Base-by-base conservation (phyloP, 2,113 vertebrate genomes). In the Rhipidura dahli region DNA sequence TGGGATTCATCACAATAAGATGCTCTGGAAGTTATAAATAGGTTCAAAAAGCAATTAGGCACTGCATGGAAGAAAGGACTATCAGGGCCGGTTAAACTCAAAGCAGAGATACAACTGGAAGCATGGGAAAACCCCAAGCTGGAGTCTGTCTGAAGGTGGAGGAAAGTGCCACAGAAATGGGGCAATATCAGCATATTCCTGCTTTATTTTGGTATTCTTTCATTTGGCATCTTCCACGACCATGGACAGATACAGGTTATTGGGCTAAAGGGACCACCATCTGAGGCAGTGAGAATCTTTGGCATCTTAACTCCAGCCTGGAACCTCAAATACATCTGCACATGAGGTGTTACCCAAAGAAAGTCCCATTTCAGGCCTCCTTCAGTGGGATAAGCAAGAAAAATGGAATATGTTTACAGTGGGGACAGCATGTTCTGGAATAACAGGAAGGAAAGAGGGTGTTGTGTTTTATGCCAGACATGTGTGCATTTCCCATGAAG, bases 21-120 rank as follows among this genome's bases (percentile, higher is more conserved):
- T 85, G 60, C 49, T 82, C 63, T 94, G 63, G 53, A 94, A 95
- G 70, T 80, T 92, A 90, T 83, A 92, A 93, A 86, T 93, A 92
- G 53, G 12, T 54, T 93, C 53, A 85, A 80, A 78, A 90, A 86
- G 66, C 70, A 92, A 86, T 88, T 94, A 92, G 45, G 21, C 59
- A 10, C 88, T 76, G 37, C 47, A 6, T 93, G 63, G 84, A 83
- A 88, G 73, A 65, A 85, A 87, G 63, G 26, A 53, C 70, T 72
- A 88, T 72, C 85, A 72, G n/a, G n/a, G 11, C 10, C 79, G 54
- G 50, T 90, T 88, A 92, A 91, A 85, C 57, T 95, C 61, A 91
- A 94, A 92, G 66, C 49, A 76, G 47, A 91, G 31, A 49, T 18
- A 49, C 24, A 89, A 76, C n/a, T 10, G 53, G 51, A 21, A 94